Evolutionary conservation across 1,140 invertebrate genomes (phyloP).

Genomic region (Cydia strobilella): DNA sequence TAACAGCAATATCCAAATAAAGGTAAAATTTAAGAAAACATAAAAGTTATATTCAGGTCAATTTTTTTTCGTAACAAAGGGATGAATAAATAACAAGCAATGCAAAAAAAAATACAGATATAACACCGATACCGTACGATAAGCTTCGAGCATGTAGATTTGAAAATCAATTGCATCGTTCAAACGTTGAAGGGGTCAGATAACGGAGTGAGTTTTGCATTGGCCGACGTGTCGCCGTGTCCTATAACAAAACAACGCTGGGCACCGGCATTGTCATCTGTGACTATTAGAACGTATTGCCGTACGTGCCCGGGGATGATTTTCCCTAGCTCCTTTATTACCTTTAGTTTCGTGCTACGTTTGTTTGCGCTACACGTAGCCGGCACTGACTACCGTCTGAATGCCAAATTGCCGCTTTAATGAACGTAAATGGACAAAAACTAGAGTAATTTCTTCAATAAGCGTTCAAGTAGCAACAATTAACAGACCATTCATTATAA

Average conservation of each 20-base stretch:
- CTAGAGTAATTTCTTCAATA: slow-evolving; percentile 35
- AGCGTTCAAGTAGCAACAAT: slow-evolving; percentile 42
- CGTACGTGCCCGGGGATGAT: slow-evolving; percentile 60
- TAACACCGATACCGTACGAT: not conserved
- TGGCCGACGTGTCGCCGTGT: slow-evolving; percentile 50
- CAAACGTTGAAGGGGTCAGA: slow-evolving; percentile 38
- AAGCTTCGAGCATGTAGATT: not conserved
- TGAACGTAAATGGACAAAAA: slow-evolving; percentile 43
- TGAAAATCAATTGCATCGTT: not conserved
- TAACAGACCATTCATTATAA: slow-evolving; percentile 46
- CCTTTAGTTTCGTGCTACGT: slow-evolving; percentile 58
- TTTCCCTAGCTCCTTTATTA: slow-evolving; percentile 57
- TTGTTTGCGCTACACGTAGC: slow-evolving; percentile 61
- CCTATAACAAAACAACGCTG: slow-evolving; percentile 73
- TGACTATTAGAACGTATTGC: slow-evolving; percentile 70
- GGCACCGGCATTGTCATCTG: slow-evolving; percentile 59
- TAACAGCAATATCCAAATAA: not conserved
- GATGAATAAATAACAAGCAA: not conserved
- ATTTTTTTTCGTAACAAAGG: not conserved
- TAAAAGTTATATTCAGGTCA: not conserved
- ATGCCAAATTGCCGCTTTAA: slow-evolving; percentile 54
- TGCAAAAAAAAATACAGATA: not conserved
- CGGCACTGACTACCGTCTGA: slow-evolving; percentile 47
- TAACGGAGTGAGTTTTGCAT: slow-evolving; percentile 58
- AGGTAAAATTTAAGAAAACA: not conserved